Evolutionary conservation across 2,113 vertebrate genomes (phyloP), one percentile per base, ranked within the genome.

Genomic region (Aleadryas rufinucha): DNA sequence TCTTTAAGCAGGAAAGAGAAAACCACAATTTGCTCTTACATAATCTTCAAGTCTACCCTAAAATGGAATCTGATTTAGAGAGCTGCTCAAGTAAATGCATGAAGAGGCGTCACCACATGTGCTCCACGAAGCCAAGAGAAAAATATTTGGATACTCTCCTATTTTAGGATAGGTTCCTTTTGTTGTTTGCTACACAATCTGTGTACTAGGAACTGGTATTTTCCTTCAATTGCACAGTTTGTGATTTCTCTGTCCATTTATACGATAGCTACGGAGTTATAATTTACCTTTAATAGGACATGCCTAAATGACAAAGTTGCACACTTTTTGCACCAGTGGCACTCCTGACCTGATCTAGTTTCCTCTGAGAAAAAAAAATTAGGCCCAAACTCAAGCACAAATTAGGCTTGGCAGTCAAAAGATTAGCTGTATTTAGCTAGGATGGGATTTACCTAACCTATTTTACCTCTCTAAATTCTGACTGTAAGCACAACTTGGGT

Each of bases 11-110:
- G 85, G 56, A 83, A 95, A 33, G 77, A 92, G 44, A 74, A 95
- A 83, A 47, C 30, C 39, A 63, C 60, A 88, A 79, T 83, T 94
- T 71, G 69, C 22, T 87, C 35, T 94, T 94, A 93, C 64, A 85
- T 84, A 95, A 94, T 91, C 65, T 82, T 90, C 12, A 18, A 83
- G 81, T 65, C 57, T 92, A 84, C 74, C 49, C 87, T 66, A 94
- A 93, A 89, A 96, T 60, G 92, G 37, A 71, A 96, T 93, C 72
- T 82, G 70, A 94, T 93, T 95, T 92, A 82, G 57, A 91, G 83
- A 95, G 53, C 37, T 85, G 81, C 82, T 95, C 64, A 76, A 80
- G 70, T 60, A 92, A 95, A 87, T 59, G 68, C 90, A 79, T 21
- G 20, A 92, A 90, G 84, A 95, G 52, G 76, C 28, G 39, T 85